Conservation (phyloP, 2,113 vertebrate genomes). For the Brienomyrus brachyistius region DNA sequence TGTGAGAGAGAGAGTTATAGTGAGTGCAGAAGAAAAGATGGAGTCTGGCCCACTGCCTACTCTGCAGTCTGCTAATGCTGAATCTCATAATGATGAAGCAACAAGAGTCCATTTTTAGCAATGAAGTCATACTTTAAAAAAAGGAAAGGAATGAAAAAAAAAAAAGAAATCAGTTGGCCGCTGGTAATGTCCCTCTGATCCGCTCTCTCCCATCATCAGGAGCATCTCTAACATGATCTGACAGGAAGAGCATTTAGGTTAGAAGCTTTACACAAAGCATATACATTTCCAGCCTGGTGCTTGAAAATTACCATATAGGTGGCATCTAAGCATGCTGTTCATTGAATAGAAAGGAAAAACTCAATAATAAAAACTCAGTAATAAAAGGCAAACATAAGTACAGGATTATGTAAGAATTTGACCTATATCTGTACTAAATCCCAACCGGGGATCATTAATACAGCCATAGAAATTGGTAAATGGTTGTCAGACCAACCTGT, state of each 20-base stretch:
- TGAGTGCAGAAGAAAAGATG: background rate
- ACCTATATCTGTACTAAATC: background rate
- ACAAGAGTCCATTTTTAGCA: conserved; percentile 42
- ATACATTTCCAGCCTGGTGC: background rate
- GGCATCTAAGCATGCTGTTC: background rate
- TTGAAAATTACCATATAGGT: conserved; percentile 5
- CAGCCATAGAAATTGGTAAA: background rate
- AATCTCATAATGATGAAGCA: conserved; percentile 34
- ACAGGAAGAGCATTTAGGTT: background rate
- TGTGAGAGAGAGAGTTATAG: background rate
- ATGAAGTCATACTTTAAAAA: conserved; percentile 43
- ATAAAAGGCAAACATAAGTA: background rate
- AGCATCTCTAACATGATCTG: conserved; percentile 1
- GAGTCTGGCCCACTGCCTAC: conserved; percentile 34
- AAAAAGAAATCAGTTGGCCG: conserved; percentile 19
- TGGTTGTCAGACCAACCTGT: background rate
- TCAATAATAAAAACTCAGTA: background rate
- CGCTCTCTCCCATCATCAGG: conserved; percentile 16
- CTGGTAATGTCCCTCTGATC: conserved; percentile 9
- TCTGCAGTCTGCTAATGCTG: conserved; percentile 47
- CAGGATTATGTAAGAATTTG: background rate
- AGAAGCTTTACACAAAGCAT: background rate
- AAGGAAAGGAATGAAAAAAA: background rate
- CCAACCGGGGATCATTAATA: background rate
- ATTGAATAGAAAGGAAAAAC: background rate